These are phyloP conservation scores for Phainopepla nitens DNA, from an alignment of 2,113 vertebrate genomes.

Conservation along the genomic window DNA sequence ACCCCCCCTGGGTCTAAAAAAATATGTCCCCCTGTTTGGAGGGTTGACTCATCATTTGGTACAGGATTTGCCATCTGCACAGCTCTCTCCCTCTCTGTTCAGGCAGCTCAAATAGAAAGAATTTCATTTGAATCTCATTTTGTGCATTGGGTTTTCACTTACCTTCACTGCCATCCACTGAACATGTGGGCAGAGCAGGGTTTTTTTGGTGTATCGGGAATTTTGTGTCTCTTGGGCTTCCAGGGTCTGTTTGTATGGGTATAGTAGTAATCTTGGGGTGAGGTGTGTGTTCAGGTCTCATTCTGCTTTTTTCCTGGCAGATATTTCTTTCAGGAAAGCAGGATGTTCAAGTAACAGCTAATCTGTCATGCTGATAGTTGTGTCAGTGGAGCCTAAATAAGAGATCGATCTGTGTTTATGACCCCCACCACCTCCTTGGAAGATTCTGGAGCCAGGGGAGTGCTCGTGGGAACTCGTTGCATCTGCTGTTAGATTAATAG, in stretches of 20 bases:
- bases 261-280: not conserved
- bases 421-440: not conserved
- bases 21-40: not conserved
- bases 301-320: not conserved
- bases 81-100: not conserved
- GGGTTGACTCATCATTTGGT: not conserved
- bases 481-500: not conserved
- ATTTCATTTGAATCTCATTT: not conserved
- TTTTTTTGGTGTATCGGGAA: not conserved
- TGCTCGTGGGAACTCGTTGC: not conserved
- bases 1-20: not conserved
- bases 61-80: not conserved
- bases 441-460: not conserved
- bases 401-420: not conserved
- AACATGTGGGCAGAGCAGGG: not conserved
- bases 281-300: not conserved
- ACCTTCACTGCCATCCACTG: rapidly evolving
- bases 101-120: not conserved
- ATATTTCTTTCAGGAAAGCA: not conserved
- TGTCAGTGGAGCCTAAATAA: not conserved
- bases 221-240: not conserved
- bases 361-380: not conserved
- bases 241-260: not conserved
- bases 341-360: not conserved
- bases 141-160: not conserved